phyloP scores from a whole-genome alignment of 2,888 invertebrate genomes.

The Cryptocephalus primarius region DNA sequence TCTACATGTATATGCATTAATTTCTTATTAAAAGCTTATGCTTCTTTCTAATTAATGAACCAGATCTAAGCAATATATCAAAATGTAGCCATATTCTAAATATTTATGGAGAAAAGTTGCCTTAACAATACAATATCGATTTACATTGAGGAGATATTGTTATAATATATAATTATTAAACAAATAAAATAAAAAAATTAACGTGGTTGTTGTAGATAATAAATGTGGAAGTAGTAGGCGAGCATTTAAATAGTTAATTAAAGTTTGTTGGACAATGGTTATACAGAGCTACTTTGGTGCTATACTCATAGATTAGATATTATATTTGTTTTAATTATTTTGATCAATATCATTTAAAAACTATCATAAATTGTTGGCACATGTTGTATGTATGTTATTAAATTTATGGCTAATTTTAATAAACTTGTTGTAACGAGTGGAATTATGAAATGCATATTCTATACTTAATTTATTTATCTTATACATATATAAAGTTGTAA shows the following conservation, averaged over 20 bases:
- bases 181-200: slow-evolving; percentile 10
- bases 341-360: slow-evolving; percentile 4
- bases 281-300: slow-evolving; percentile 35
- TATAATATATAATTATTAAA: slow-evolving; percentile 6
- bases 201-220: slow-evolving; percentile 26
- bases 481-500: slow-evolving; percentile 18
- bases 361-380: slow-evolving; percentile 1
- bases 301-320: slow-evolving; percentile 29
- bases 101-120: slow-evolving; percentile 15
- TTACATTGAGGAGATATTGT: slow-evolving; percentile 3
- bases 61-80: slow-evolving; percentile 9
- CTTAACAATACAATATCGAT: slow-evolving; percentile 14
- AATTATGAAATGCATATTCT: too few species aligned
- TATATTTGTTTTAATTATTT: slow-evolving; percentile 6
- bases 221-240: slow-evolving; percentile 17
- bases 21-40: slow-evolving; percentile 1
- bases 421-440: slow-evolving; percentile 14
- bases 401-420: slow-evolving; percentile 9
- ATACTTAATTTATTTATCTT: too few species aligned
- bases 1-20: neutral
- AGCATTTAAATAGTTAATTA: too few species aligned
- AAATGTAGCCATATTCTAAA: slow-evolving; percentile 16
- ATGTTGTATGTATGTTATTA: slow-evolving; percentile 7
- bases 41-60: slow-evolving; percentile 4
- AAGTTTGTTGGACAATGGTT: too few species aligned